These are phyloP conservation scores for Dendronephthya gigantea DNA, from an alignment of 64 coral and sea anemone genomes.

Conservation along the genomic window DNA sequence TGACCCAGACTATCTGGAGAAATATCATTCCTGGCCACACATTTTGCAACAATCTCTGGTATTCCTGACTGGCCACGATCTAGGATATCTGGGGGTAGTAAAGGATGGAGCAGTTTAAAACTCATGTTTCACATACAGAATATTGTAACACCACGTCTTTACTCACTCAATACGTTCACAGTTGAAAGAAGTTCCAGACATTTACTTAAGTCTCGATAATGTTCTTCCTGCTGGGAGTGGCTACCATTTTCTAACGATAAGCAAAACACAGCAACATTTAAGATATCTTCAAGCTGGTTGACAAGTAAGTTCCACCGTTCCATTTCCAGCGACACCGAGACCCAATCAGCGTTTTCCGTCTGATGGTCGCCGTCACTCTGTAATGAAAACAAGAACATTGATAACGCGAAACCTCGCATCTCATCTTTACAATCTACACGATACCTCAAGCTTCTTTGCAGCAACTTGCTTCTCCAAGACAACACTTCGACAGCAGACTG, in stretches of 20 bases:
- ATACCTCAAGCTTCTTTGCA: constrained; percentile 79
- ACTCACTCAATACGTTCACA: neutral
- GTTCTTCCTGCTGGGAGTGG: neutral
- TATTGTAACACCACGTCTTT: no score
- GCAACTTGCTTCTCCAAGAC: constrained; percentile 58
- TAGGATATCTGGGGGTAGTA: neutral
- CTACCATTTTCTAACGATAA: neutral
- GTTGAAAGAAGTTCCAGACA: neutral
- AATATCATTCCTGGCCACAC: neutral
- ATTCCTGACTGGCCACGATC: neutral
- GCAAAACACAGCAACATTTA: constrained; percentile 21
- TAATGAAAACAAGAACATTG: neutral
- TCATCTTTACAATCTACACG: neutral
- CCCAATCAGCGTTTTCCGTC: constrained; percentile 67
- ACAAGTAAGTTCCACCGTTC: constrained; percentile 89
- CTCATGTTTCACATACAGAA: neutral
- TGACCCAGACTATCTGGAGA: constrained; percentile 42
- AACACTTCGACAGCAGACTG: constrained; percentile 73
- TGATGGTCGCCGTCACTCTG: constrained; percentile 28
- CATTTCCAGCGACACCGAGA: constrained; percentile 85
- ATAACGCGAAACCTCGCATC: no score
- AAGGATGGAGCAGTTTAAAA: neutral
- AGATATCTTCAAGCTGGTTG: constrained; percentile 64
- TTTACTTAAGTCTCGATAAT: neutral
- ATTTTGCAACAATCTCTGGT: neutral